Conservation (phyloP, 2,113 vertebrate species). For the Elephantulus edwardii region DNA sequence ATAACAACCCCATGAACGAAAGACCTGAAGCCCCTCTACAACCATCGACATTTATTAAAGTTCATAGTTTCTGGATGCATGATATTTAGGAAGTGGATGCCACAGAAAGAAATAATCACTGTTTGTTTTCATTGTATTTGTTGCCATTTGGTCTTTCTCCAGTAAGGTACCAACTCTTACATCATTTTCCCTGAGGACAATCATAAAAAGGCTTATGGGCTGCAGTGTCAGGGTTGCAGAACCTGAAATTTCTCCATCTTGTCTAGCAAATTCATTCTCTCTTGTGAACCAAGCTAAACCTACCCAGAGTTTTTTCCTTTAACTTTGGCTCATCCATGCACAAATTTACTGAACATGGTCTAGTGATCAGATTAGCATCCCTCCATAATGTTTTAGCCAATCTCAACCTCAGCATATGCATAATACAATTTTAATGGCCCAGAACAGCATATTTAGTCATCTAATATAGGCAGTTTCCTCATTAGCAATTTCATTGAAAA, state of each 20-base stretch:
- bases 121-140: background rate
- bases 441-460: constrained; percentile 76
- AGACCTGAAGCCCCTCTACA: too few species aligned
- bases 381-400: constrained; percentile 54
- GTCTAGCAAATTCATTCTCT: background rate
- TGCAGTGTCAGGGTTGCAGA: too few species aligned
- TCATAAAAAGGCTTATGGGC: background rate
- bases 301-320: constrained; percentile 33
- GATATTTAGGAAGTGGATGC: too few species aligned
- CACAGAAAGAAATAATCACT: background rate
- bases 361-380: constrained; percentile 73
- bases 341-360: constrained; percentile 75
- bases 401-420: constrained; percentile 74
- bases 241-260: background rate
- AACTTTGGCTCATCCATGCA: constrained; percentile 68
- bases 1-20: too few species aligned
- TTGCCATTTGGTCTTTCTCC: background rate
- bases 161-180: background rate
- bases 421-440: constrained; percentile 77
- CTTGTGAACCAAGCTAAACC: background rate
- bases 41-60: too few species aligned
- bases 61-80: too few species aligned
- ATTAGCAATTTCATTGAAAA: constrained; percentile 66
- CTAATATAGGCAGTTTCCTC: constrained; percentile 55
- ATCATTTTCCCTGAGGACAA: background rate